Evolutionary conservation across 2,797 vertebrate genomes (phyloP), one percentile per base, ranked within the genome.

Genomic region (Sebastes hubbsi): DNA sequence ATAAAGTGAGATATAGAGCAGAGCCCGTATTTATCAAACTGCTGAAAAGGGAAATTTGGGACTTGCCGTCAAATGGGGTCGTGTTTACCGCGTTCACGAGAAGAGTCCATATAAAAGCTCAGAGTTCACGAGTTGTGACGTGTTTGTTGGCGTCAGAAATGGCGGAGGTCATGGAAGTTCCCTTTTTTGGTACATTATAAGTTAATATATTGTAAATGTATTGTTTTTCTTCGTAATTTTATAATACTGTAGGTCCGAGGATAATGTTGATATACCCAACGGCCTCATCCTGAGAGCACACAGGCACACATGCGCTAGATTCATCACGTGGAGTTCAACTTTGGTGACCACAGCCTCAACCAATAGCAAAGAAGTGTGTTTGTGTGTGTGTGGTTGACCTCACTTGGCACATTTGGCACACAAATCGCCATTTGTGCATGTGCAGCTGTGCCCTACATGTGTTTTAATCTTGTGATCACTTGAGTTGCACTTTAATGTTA

Each of bases 381-480:
- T 13, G 25, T 66, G 1, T 52, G 42, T 67, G 27, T 36, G 36
- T 36, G 36, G 25, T 52, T 49, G 46, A 67, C 46, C 42, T 10
- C 42, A 29, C 38, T 20, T 8, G 13, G 7, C 36, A 62, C 32
- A 36, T 22, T 63, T 32, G 20, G 60, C 30, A 22, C 6, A 0
- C 0, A 34, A 0, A 34, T 11, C 4, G 34, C 20, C 38, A 42
- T 42, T 46, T 46, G 42, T 46, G 42, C 42, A 46, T 46, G 16
- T 46, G 42, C 16, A 42, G 38, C 38, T 3, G 14, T 58, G 13
- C 55, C 55, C 25, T 61, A 67, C 71, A 42, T 66, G 30, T n/a
- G 30, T 60, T 64, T 64, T 22, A 30, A 30, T 72, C 71, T 32
- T 61, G 30, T 61, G 59, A 32, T 32, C 30, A 61, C 29, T 61